These are phyloP conservation scores for Varanus salvator DNA, from an alignment of 2,113 vertebrate genomes.

Conservation along the genomic window DNA sequence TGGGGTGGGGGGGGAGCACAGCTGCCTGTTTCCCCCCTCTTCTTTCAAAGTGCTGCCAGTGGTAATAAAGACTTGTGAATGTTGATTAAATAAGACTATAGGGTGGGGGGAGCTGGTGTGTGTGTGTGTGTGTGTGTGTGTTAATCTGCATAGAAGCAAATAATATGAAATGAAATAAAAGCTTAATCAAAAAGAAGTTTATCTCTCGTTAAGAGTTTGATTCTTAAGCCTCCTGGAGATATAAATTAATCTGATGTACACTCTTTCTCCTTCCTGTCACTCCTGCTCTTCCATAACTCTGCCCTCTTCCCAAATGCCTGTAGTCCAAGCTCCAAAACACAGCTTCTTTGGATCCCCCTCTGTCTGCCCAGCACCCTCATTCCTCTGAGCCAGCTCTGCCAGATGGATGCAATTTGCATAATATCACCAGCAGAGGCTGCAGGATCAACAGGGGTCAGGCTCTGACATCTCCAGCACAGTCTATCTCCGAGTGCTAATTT, in stretches of 20 bases:
- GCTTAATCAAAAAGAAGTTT: constrained; percentile 78
- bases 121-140: constrained; percentile 27
- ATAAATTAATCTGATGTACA: constrained; percentile 78
- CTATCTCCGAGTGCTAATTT: constrained; percentile 90
- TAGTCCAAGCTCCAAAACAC: constrained; percentile 44
- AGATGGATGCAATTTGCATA: constrained; percentile 89
- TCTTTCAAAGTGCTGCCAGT: constrained; percentile 83
- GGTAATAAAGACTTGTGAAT: constrained; percentile 86
- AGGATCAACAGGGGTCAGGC: constrained; percentile 85
- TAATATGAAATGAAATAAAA: constrained; percentile 75
- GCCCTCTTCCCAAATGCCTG: constrained; percentile 50
- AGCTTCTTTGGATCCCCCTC: constrained; percentile 58
- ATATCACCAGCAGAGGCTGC: constrained; percentile 83
- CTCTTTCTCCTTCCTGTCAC: constrained; percentile 76
- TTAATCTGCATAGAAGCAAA: constrained; percentile 38
- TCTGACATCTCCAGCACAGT: constrained; percentile 83
- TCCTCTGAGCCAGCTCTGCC: constrained; percentile 78
- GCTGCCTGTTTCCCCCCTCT: constrained; percentile 73
- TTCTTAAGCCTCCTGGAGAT: constrained; percentile 79
- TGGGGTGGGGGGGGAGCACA: background rate
- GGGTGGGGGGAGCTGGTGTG: constrained; percentile 31
- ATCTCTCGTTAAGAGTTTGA: constrained; percentile 81
- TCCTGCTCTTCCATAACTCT: constrained; percentile 60
- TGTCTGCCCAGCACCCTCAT: constrained; percentile 77
- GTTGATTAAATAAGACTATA: constrained; percentile 77